Evolutionary conservation across 1,140 invertebrate genomes (phyloP), one percentile per base, ranked within the genome.

Genomic region (Drosophila ananassae): DNA sequence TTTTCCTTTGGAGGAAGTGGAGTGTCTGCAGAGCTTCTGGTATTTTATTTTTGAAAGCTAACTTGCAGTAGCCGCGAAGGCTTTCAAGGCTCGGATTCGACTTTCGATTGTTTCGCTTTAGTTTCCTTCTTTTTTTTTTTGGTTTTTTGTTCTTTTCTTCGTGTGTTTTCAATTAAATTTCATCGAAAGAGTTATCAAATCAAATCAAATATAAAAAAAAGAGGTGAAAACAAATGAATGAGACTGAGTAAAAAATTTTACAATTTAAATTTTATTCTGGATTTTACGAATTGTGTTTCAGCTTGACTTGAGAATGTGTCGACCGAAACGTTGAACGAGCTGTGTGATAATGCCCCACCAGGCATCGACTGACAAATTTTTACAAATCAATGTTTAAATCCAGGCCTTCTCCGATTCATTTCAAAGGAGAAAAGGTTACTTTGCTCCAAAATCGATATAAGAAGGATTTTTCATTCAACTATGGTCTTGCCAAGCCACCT

Each of bases 281-380:
- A 37, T 72, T 58, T 71, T 37, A 58, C 34, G 32, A 69, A 41
- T 54, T 25, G 5, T 30, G 22, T 22, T 22, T 32, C 32, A 60
- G 50, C 28, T 62, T 79, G 48, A 44, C 59, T 77, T 50, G 72
- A 41, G 53, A 69, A 60, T 77, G 41, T 68, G 53, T 57, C 64
- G 82, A 85, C 74, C 79, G 82, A 87, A 82, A 78, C 50, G 74
- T 75, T 78, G 66, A 71, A 87, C 58, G 60, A 67, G 61, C 69
- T 75, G 39, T 75, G 60, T 60, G 61, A 53, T 30, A 75, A 63
- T 87, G 66, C 13, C 9, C 7, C n/a, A 28, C 17, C 1, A 2
- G 24, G 8, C 9, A 0, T n/a, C 12, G 28, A 25, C 34, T 47
- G n/a, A 39, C 48, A 47, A 37, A 34, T 59, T 53, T 3, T 8